Conservation (phyloP, 1,140 invertebrate species). For the Drosophila pachea region DNA sequence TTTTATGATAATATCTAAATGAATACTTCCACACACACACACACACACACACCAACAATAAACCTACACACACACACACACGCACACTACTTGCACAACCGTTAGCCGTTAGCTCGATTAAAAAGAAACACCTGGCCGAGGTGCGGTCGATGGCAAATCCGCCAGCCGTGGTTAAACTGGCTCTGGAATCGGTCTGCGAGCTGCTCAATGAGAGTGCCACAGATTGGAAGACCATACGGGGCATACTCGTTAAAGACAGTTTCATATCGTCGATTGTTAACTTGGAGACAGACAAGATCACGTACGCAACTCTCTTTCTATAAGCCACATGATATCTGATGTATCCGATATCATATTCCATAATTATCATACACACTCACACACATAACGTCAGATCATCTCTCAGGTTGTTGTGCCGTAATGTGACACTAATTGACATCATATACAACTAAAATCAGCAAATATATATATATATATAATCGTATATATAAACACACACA, state of each 20-base stretch:
- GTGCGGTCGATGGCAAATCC: slow-evolving; percentile 97
- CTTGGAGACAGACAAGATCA: slow-evolving; percentile 96
- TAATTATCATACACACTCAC: slow-evolving; percentile 23
- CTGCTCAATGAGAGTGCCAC: slow-evolving; percentile 91
- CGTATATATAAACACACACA: slow-evolving; percentile 36
- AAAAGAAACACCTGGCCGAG: slow-evolving; percentile 97
- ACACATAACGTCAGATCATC: slow-evolving; percentile 16
- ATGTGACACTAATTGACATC: slow-evolving; percentile 33
- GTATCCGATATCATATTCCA: slow-evolving; percentile 6
- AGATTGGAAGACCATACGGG: slow-evolving; percentile 96
- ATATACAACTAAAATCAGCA: slow-evolving; percentile 27
- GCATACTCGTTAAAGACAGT: slow-evolving; percentile 97
- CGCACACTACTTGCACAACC: slow-evolving; percentile 33
- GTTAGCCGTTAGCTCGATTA: slow-evolving; percentile 96
- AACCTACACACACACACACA: slow-evolving; percentile 22
- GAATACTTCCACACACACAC: slow-evolving; percentile 30
- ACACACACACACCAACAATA: slow-evolving; percentile 17
- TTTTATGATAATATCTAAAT: slow-evolving; percentile 44
- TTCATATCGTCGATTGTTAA: slow-evolving; percentile 99
- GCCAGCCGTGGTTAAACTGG: slow-evolving; percentile 94
- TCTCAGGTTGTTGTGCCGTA: slow-evolving; percentile 40
- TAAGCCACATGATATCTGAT: slow-evolving; percentile 54
- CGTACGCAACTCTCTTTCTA: slow-evolving; percentile 84
- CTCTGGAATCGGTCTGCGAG: slow-evolving; percentile 96
- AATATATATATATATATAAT: slow-evolving; percentile 35